Base-by-base conservation (phyloP, 1,140 invertebrate species). In the Drosophila athabasca region DNA sequence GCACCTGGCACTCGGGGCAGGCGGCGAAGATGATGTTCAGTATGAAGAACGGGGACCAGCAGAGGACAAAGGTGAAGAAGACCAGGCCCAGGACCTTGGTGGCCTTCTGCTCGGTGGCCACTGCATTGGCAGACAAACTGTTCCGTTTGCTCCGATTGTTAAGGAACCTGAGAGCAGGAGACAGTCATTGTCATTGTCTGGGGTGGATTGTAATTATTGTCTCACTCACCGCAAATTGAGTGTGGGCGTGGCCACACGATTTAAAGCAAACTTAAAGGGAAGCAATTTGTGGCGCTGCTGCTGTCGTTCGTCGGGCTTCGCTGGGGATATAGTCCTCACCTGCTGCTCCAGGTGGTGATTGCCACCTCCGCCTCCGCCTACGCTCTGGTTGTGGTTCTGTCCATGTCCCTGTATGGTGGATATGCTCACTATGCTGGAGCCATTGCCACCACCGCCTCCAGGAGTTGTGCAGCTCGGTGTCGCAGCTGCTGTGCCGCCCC, bases 31-130 rank as follows among this genome's bases (percentile, higher is more conserved):
- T 91, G 13, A 97, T 95, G 92, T 98, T 98, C 44, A 97, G 92
- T 24, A 96, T 93, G 92, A 98, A 98, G 92, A 98, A 98, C 0
- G 97, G 97, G 2, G 96, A 94, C 97, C 97, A 98, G 85, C 97
- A 97, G 4, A 97, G 92, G 11, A 98, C 97, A 90, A 98, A 98
- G 0, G 96, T 96, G 92, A 97, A 96, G 92, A 98, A 98, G 0
- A 98, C 96, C 2, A 98, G 92, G 1, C 97, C 97, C 1, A 98
- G 93, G 0, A 97, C 91, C 91, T 97, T 97, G 62, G 95, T 95
- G 35, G 81, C 81, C 83, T 97, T 97, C 89, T 97, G 96, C 80
- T 97, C 96, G 7, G 95, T 96, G 17, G 95, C 95, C 1, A 97
- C 95, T 0, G 95, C 95, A 79, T 96, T 96, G 1, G 95, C 95